These are phyloP conservation scores for Mythimna impura DNA, from an alignment of 2,888 invertebrate species.

Conservation along the genomic window DNA sequence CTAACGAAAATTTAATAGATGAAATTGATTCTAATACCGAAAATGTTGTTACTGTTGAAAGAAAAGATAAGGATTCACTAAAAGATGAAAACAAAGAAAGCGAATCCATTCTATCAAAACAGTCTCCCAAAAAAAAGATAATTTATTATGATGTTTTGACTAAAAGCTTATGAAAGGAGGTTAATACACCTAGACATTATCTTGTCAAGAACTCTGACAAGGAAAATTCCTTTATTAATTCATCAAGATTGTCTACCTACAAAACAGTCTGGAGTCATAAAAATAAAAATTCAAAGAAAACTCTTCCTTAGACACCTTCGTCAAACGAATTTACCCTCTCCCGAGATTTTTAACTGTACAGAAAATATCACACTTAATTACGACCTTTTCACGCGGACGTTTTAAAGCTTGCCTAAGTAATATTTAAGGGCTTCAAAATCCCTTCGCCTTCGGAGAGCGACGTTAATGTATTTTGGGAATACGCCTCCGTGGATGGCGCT, in stretches of 20 bases:
- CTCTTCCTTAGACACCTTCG: slow-evolving; percentile 50
- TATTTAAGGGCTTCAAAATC: slow-evolving; percentile 66
- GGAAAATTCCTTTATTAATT: slow-evolving; percentile 58
- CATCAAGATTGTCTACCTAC: slow-evolving; percentile 45
- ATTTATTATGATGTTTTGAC: slow-evolving; percentile 50
- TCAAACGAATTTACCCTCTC: slow-evolving; percentile 58
- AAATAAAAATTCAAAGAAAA: slow-evolving; percentile 44
- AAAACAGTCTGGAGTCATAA: slow-evolving; percentile 49
- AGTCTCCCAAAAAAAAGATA: slow-evolving; percentile 22
- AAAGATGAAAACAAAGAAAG: background rate
- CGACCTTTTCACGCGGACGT: slow-evolving; percentile 60
- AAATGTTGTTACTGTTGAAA: background rate
- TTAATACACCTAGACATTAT: slow-evolving; percentile 56
- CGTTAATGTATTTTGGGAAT: slow-evolving; percentile 65
- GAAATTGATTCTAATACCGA: background rate
- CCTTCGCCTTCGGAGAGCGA: slow-evolving; percentile 55
- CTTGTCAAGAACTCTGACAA: slow-evolving; percentile 49
- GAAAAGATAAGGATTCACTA: background rate
- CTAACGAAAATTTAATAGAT: slow-evolving; percentile 21
- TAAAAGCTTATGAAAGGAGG: slow-evolving; percentile 52
- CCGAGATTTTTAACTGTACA: slow-evolving; percentile 62
- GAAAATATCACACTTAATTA: slow-evolving; percentile 67
- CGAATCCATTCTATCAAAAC: slow-evolving; percentile 9
- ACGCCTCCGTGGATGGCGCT: slow-evolving; percentile 39
- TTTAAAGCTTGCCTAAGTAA: slow-evolving; percentile 67